Percentiles rank a stretch among this genome's conserved stretches.
phyloP scores from a whole-genome alignment of 1,140 invertebrate species.

The Agrypnia vestita region DNA sequence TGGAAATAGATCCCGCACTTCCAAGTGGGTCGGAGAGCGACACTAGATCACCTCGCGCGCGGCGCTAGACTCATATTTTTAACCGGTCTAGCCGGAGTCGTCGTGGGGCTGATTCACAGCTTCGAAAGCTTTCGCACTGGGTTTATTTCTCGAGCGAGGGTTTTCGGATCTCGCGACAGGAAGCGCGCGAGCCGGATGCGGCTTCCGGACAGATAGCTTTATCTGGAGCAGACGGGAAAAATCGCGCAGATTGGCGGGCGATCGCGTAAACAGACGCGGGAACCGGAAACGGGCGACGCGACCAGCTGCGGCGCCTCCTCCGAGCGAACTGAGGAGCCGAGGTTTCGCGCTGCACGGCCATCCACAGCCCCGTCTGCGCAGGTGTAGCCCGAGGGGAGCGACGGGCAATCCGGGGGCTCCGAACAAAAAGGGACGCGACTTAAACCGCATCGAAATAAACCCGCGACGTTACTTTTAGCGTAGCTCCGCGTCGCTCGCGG shows the following conservation, averaged over 20 bases:
- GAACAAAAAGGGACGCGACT: not conserved
- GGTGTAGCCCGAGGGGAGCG: slow-evolving; percentile 3
- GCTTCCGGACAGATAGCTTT: slow-evolving; percentile 37
- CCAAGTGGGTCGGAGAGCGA: slow-evolving; percentile 35
- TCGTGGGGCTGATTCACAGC: not conserved
- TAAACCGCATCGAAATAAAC: not conserved
- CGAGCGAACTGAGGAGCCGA: slow-evolving; percentile 41
- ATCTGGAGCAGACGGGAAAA: slow-evolving; percentile 39
- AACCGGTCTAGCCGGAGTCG: too few species aligned
- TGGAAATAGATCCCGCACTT: slow-evolving; percentile 44
- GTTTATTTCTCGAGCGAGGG: slow-evolving; percentile 12
- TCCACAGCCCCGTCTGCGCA: slow-evolving; percentile 30
- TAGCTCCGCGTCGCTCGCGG: not conserved
- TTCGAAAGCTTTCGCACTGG: not conserved
- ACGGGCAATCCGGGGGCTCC: not conserved
- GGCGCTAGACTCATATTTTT: not conserved
- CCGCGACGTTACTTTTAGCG: not conserved
- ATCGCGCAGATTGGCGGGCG: slow-evolving; percentile 21
- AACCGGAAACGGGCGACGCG: slow-evolving; percentile 1
- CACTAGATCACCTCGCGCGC: not conserved
- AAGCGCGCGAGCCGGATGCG: slow-evolving; percentile 32
- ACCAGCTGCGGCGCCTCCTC: slow-evolving; percentile 9
- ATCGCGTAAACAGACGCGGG: slow-evolving; percentile 34
- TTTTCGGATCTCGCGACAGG: not conserved
- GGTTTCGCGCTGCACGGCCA: slow-evolving; percentile 11